phyloP scores from a whole-genome alignment of 2,797 vertebrate species.

The Aphelocoma californica region DNA sequence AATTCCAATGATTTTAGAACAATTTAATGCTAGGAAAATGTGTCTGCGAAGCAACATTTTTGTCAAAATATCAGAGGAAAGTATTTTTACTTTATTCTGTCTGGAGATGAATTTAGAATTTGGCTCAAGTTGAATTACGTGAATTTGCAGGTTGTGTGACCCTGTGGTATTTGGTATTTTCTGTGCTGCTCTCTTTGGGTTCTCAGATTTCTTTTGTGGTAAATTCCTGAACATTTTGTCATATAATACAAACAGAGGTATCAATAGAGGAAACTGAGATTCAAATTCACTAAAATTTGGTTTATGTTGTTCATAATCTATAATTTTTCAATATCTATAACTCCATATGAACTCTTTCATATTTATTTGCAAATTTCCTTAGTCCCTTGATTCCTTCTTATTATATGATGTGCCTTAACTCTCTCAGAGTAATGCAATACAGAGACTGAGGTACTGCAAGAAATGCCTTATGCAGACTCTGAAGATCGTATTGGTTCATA shows the following conservation, averaged over 20 bases:
- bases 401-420: not conserved
- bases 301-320: not conserved
- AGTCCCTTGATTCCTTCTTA: not conserved
- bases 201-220: not conserved
- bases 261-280: not conserved
- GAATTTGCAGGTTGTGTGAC: not conserved
- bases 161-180: not conserved
- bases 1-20: not conserved
- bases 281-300: not conserved
- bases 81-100: not conserved
- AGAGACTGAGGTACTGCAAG: not conserved
- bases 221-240: not conserved
- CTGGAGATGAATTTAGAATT: not conserved
- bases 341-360: not conserved
- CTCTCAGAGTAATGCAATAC: not conserved
- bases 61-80: not conserved
- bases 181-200: not conserved
- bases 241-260: not conserved
- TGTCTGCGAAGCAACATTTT: not conserved
- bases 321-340: not conserved
- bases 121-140: not conserved
- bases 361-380: not conserved
- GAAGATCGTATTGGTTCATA: not conserved
- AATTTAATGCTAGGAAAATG: not conserved
- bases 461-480: not conserved